These are phyloP conservation scores for Caenorhabditis briggsae DNA, from an alignment of 1,140 invertebrate genomes.

Conservation along the genomic window DNA sequence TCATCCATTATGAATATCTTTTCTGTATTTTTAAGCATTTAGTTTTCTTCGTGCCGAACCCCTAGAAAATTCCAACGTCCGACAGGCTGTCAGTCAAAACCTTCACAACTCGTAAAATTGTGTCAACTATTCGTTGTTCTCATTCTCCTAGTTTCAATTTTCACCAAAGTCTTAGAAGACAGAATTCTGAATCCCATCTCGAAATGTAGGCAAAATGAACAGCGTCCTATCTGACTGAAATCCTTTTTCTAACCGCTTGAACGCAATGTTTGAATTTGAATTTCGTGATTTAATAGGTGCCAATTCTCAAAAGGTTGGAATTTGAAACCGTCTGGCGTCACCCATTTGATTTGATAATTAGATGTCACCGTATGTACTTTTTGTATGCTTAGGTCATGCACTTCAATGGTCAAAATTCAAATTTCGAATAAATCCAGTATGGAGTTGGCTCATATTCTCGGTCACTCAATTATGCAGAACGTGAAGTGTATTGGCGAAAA, in stretches of 20 bases:
- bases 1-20: not conserved
- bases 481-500: no score
- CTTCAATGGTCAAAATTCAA: no score
- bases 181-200: not conserved
- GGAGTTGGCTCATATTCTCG: no score
- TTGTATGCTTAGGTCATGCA: not conserved
- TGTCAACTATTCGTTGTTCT: constrained; percentile 9
- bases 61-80: not conserved
- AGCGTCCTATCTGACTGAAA: no score
- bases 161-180: not conserved
- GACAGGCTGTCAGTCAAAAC: constrained; percentile 9
- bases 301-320: not conserved
- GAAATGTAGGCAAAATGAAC: no score
- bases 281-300: not conserved
- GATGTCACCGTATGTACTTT: not conserved
- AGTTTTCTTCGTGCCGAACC: not conserved
- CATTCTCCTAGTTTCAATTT: not conserved
- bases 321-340: not conserved
- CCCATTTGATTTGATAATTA: constrained; percentile 8
- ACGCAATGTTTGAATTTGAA: not conserved
- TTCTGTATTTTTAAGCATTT: not conserved
- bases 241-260: no score
- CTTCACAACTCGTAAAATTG: constrained; percentile 11
- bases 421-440: no score
- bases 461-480: no score